phyloP scores from a whole-genome alignment of 2,888 invertebrate genomes.

The Drosophila austrosaltans region DNA sequence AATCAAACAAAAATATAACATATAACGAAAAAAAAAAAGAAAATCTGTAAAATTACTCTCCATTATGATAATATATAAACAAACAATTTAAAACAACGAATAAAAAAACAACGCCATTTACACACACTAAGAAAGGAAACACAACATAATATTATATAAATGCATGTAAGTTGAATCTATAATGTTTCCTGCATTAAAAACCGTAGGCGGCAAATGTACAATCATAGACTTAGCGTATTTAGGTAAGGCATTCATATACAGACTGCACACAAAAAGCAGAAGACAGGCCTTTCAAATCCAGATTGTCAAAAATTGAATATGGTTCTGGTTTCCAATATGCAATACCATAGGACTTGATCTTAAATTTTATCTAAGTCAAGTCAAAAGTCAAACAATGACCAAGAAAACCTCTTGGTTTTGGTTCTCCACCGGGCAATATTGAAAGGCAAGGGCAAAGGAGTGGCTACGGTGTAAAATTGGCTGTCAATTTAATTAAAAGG shows the following conservation, averaged over 20 bases:
- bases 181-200: not conserved
- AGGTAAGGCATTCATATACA: no score
- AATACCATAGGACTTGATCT: no score
- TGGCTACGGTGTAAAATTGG: slow-evolving; percentile 43
- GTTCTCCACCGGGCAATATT: slow-evolving; percentile 54
- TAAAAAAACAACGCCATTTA: slow-evolving; percentile 79
- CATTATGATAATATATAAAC: slow-evolving; percentile 8
- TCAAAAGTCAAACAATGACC: slow-evolving; percentile 46
- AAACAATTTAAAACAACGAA: slow-evolving; percentile 73
- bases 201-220: no score
- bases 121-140: slow-evolving; percentile 37
- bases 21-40: slow-evolving; percentile 30
- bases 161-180: slow-evolving; percentile 61
- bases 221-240: no score
- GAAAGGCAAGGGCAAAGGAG: slow-evolving; percentile 22
- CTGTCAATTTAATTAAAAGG: slow-evolving; percentile 74
- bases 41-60: slow-evolving; percentile 35
- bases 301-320: no score
- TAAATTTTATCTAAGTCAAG: not conserved
- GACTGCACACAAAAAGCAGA: no score
- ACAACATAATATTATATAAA: slow-evolving; percentile 41
- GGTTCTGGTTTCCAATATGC: no score
- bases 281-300: no score
- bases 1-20: slow-evolving; percentile 24
- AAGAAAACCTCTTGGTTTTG: slow-evolving; percentile 32